Percentiles rank a stretch among this genome's conserved stretches.
Conservation (phyloP, 2,797 vertebrate genomes). For the Cuculus canorus region DNA sequence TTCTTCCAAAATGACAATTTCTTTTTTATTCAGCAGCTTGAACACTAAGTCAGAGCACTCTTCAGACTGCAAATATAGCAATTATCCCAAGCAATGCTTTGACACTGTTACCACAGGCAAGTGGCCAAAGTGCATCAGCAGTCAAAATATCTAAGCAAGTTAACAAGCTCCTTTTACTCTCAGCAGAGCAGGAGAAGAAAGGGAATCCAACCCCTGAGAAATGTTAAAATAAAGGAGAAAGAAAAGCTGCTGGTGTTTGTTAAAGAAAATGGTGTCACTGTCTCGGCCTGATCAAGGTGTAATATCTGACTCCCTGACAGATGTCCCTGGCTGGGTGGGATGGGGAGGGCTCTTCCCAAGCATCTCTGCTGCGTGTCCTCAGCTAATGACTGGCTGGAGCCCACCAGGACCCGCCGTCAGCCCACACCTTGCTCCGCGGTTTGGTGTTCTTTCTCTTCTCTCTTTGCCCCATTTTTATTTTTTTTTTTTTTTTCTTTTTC, state of each 20-base stretch:
- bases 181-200: constrained; percentile 88
- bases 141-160: constrained; percentile 95
- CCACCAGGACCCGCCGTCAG: constrained; percentile 60
- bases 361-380: constrained; percentile 74
- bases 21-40: constrained; percentile 92
- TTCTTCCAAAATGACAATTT: constrained; percentile 92
- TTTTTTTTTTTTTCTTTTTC: not conserved
- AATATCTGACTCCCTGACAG: constrained; percentile 73
- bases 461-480: constrained; percentile 74
- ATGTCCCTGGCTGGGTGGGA: constrained; percentile 69
- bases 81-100: constrained; percentile 98
- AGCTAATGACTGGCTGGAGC: constrained; percentile 84
- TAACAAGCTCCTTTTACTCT: constrained; percentile 97
- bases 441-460: constrained; percentile 55
- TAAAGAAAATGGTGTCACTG: constrained; percentile 86
- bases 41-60: constrained; percentile 89
- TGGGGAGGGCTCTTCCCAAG: constrained; percentile 72
- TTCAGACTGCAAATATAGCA: constrained; percentile 95
- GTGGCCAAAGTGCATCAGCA: constrained; percentile 93
- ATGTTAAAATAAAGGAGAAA: constrained; percentile 81
- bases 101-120: constrained; percentile 98
- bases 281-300: constrained; percentile 90
- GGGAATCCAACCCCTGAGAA: constrained; percentile 87
- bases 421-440: constrained; percentile 84
- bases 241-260: constrained; percentile 86